These are phyloP conservation scores for Notocelia uddmanniana DNA, from an alignment of 2,888 invertebrate genomes.

Conservation along the genomic window DNA sequence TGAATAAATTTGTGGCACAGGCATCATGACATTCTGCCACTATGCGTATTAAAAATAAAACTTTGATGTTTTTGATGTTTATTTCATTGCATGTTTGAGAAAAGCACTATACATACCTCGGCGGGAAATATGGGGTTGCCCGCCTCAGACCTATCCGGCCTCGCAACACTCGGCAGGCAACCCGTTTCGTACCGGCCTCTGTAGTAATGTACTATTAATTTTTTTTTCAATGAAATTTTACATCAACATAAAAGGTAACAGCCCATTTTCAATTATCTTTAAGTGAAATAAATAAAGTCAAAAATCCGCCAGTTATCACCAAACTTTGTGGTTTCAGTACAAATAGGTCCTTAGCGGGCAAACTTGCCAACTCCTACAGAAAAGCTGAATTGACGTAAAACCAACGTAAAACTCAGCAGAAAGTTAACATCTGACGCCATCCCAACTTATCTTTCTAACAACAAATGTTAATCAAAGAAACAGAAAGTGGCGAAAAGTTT, in stretches of 20 bases:
- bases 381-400: conserved; percentile 29
- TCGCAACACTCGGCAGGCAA: too few species aligned
- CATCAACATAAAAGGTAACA: neutral
- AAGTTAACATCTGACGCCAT: conserved; percentile 30
- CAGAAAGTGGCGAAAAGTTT: conserved; percentile 14
- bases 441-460: conserved; percentile 25
- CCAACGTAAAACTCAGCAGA: conserved; percentile 18
- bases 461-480: conserved; percentile 22
- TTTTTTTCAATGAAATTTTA: neutral
- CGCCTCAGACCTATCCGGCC: too few species aligned
- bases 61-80: too few species aligned
- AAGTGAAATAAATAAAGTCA: conserved; percentile 11
- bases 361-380: conserved; percentile 21
- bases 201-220: too few species aligned
- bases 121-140: too few species aligned
- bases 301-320: conserved; percentile 1
- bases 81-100: too few species aligned
- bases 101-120: too few species aligned
- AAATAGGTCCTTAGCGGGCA: conserved; percentile 23
- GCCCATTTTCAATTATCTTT: neutral
- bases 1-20: too few species aligned
- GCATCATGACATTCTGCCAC: too few species aligned
- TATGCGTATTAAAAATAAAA: too few species aligned
- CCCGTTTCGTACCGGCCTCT: too few species aligned
- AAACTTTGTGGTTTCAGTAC: conserved; percentile 23